Evolutionary conservation across 2,797 vertebrate species (phyloP), one percentile per base, ranked within the genome.

Genomic region (Sylvilagus floridanus): DNA sequence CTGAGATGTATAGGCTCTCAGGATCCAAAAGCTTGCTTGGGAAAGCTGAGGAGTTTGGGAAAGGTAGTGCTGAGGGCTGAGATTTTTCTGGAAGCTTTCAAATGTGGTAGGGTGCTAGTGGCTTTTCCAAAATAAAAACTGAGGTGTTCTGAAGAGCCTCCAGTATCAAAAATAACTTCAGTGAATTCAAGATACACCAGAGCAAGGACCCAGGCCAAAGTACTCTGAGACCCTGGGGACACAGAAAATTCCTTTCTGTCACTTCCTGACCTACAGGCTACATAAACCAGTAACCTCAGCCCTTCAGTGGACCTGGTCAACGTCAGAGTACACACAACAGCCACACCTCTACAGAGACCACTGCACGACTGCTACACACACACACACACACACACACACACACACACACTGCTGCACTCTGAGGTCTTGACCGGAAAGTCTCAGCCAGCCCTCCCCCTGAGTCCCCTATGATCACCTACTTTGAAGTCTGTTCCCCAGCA

Each of bases 401-500:
- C 54, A 17, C 37, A 73, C 79, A 95, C 87, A 81, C 93, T 83
- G 95, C 78, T 94, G 82, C 75, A 79, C 77, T 93, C 91, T 94
- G 82, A 96, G 90, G 77, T 96, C 95, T 95, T 96, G 95, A 96
- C 96, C 96, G 96, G 96, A 97, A 97, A 97, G 95, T 96, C 94
- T 90, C 92, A 96, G 95, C 73, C 92, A 96, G 97, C 93, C 96
- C 96, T 96, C 96, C 96, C 66, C 95, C 93, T 96, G 96, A 97
- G 95, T 96, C 90, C 85, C 84, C 96, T 97, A 94, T 97, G 96
- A 96, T 96, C 96, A 96, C 96, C 95, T 95, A 84, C 97, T 96
- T 97, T 97, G 96, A 97, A 96, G 96, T 96, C 85, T 92, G 96
- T 96, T 96, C 93, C 92, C 92, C 94, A 97, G 96, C 96, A 96